These are phyloP conservation scores for Xanthorhoe designata DNA, from an alignment of 2,888 invertebrate species.

Conservation along the genomic window DNA sequence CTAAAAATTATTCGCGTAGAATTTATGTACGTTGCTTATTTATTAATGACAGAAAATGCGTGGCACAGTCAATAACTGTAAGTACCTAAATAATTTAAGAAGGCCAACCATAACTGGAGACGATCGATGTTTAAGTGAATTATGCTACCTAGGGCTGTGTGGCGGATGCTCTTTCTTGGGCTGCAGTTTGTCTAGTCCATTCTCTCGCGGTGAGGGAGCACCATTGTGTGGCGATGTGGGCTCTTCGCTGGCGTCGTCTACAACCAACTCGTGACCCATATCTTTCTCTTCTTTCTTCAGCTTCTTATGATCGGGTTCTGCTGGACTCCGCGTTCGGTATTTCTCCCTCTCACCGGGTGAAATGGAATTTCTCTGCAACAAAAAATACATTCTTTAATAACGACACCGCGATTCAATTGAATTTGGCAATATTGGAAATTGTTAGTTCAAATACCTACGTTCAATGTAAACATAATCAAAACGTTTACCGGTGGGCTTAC, in stretches of 20 bases:
- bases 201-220: constrained; percentile 95
- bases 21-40: background rate
- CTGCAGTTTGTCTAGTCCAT: constrained; percentile 92
- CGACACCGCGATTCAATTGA: constrained; percentile 51
- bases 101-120: constrained; percentile 15
- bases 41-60: constrained; percentile 1
- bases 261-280: constrained; percentile 95
- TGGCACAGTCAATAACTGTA: constrained; percentile 8
- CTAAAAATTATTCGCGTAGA: too few species aligned
- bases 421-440: constrained; percentile 59
- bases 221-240: constrained; percentile 94
- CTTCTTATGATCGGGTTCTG: constrained; percentile 89
- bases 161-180: constrained; percentile 92
- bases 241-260: constrained; percentile 97
- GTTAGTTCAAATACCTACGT: constrained; percentile 74
- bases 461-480: constrained; percentile 80
- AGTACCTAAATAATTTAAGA: constrained; percentile 22
- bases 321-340: constrained; percentile 92
- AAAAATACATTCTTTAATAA: constrained; percentile 44
- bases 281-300: constrained; percentile 94
- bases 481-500: constrained; percentile 78
- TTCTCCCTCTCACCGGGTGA: constrained; percentile 94
- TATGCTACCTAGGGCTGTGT: constrained; percentile 85
- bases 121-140: constrained; percentile 24
- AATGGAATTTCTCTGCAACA: constrained; percentile 92